These are phyloP conservation scores for Odontesthes bonariensis DNA, from an alignment of 2,113 vertebrate species.

Conservation along the genomic window DNA sequence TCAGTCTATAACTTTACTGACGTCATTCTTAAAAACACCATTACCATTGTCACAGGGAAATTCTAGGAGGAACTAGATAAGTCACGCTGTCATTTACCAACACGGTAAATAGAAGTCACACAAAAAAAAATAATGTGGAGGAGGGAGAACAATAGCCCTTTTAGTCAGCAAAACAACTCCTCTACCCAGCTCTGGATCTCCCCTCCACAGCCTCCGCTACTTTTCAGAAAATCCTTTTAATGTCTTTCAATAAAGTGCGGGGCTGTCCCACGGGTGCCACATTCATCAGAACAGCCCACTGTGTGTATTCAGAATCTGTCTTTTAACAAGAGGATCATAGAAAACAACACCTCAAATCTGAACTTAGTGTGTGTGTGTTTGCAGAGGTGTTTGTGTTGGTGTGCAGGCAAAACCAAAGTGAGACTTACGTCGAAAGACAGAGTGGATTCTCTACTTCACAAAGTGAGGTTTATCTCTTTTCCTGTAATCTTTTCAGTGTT, in stretches of 20 bases:
- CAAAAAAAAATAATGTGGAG: constrained; percentile 48
- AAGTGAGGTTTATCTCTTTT: constrained; percentile 32
- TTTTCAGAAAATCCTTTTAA: constrained; percentile 32
- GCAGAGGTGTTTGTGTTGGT: constrained; percentile 23
- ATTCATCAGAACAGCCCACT: constrained; percentile 49
- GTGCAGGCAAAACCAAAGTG: constrained; percentile 33
- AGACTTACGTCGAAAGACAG: constrained; percentile 41
- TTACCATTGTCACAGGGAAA: constrained; percentile 18
- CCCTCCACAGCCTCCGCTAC: constrained; percentile 36
- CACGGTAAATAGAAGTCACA: constrained; percentile 32
- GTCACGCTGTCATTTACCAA: constrained; percentile 42
- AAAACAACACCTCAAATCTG: constrained; percentile 34
- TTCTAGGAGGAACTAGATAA: constrained; percentile 44
- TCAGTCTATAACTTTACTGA: not conserved
- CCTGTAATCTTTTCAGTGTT: constrained; percentile 44
- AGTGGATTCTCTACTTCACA: constrained; percentile 22
- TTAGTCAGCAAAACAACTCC: constrained; percentile 62
- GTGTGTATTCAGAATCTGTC: constrained; percentile 36
- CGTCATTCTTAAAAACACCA: not conserved
- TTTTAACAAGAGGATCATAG: constrained; percentile 52
- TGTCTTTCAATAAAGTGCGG: constrained; percentile 56
- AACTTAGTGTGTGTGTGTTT: constrained; percentile 9
- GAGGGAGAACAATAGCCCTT: constrained; percentile 54
- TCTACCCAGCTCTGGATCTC: constrained; percentile 45
- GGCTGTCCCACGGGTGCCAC: constrained; percentile 60